Percentiles rank a stretch among this genome's conserved stretches.
Evolutionary conservation across 2,797 vertebrate genomes (phyloP).

Genomic region (Sebastes melanostomus): DNA sequence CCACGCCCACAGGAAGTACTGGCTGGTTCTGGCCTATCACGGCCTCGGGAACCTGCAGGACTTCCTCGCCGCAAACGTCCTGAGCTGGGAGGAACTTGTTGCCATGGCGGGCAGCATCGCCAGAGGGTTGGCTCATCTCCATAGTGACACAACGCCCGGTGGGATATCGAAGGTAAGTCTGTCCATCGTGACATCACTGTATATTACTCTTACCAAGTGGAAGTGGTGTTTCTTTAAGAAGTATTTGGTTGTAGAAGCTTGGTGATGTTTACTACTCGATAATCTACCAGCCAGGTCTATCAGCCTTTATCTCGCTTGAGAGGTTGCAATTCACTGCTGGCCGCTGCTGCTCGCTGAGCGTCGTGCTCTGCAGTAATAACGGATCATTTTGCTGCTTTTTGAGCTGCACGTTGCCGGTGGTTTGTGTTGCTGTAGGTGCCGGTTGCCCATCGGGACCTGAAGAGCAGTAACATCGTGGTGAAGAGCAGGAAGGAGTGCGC

Average conservation of each 20-base stretch:
- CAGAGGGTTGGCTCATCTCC: constrained; percentile 87
- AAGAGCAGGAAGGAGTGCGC: constrained; percentile 84
- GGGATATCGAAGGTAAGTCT: constrained; percentile 77
- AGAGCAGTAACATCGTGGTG: constrained; percentile 90
- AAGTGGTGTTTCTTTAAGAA: too few relatives aligned
- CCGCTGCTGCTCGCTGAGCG: too few relatives aligned
- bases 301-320: not conserved
- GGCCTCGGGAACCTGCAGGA: constrained; percentile 89
- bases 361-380: too few relatives aligned
- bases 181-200: not conserved
- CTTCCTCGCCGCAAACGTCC: constrained; percentile 81
- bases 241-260: too few relatives aligned
- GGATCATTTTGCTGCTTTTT: not conserved
- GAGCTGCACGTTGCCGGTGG: not conserved
- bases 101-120: constrained; percentile 85
- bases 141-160: constrained; percentile 83
- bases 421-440: constrained; percentile 74
- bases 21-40: constrained; percentile 90
- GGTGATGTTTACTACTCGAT: not conserved
- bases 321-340: too few relatives aligned
- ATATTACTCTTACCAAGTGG: too few relatives aligned
- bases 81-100: constrained; percentile 88
- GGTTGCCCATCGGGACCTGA: constrained; percentile 89
- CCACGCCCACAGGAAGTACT: constrained; percentile 82
- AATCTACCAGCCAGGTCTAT: not conserved